Percentiles rank a stretch among this genome's conserved stretches.
Evolutionary conservation across 2,113 vertebrate species (phyloP).

Genomic region (Struthidea cinerea): DNA sequence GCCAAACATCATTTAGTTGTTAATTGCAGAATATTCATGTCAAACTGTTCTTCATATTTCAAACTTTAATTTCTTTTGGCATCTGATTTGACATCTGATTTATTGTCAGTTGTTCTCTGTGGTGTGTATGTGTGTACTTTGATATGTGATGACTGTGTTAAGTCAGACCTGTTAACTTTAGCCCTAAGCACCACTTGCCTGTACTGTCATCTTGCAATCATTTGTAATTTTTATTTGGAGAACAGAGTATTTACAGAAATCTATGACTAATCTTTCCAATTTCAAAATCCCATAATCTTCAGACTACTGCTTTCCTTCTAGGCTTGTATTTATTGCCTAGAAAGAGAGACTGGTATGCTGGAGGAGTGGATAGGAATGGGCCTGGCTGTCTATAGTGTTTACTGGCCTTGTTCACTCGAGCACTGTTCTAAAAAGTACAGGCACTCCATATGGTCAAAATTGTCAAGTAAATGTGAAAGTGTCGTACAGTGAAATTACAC

Average conservation of each 20-base stretch:
- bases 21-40: neutral
- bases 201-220: neutral
- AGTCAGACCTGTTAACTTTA: neutral
- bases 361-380: neutral
- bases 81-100: neutral
- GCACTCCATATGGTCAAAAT: neutral
- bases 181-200: neutral
- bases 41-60: neutral
- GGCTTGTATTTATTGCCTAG: neutral
- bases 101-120: neutral
- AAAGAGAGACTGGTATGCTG: neutral
- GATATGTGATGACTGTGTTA: neutral
- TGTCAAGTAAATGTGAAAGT: neutral
- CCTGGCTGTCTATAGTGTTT: neutral
- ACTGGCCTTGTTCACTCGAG: neutral
- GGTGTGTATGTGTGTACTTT: neutral
- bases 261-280: neutral
- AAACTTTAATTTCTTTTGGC: neutral
- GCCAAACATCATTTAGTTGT: neutral
- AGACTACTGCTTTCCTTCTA: neutral
- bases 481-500: neutral
- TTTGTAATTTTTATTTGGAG: neutral
- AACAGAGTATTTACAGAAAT: neutral
- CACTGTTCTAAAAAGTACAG: neutral
- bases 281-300: neutral